Conservation (phyloP, 2,888 invertebrate genomes). For the Rhogogaster chlorosoma region DNA sequence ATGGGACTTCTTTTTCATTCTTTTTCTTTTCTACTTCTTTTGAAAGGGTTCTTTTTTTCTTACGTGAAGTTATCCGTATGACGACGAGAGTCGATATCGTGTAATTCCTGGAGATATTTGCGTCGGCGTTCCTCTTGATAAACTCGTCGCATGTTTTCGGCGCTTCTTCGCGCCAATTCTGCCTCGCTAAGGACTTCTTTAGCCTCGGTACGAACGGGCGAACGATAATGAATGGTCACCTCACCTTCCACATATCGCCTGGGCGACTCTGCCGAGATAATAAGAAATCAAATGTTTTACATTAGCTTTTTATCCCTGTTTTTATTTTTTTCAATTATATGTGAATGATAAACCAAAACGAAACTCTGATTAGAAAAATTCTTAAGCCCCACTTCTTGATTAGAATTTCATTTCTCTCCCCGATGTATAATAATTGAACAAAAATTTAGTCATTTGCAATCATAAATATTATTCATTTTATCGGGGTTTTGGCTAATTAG, state of each 20-base stretch:
- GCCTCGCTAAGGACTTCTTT: conserved; percentile 93
- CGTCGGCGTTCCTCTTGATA: conserved; percentile 94
- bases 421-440: background rate
- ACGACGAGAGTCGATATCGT: conserved; percentile 95
- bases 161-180: conserved; percentile 92
- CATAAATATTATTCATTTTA: conserved; percentile 3
- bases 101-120: conserved; percentile 95
- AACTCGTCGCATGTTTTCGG: conserved; percentile 93
- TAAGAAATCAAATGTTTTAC: background rate
- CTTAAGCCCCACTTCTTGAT: background rate
- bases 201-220: conserved; percentile 92
- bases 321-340: background rate
- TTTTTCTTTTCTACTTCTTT: background rate
- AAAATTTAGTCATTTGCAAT: conserved; percentile 10
- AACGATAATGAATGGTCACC: conserved; percentile 96
- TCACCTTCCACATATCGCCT: conserved; percentile 95
- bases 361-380: conserved; percentile 26
- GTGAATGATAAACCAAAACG: background rate
- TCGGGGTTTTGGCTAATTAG: background rate
- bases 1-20: background rate
- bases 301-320: background rate
- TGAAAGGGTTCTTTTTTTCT: conserved; percentile 66
- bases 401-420: background rate
- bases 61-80: conserved; percentile 96
- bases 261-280: conserved; percentile 85